Evolutionary conservation across 2,888 invertebrate species (phyloP).

Genomic region (Pristionchus japonicus): DNA sequence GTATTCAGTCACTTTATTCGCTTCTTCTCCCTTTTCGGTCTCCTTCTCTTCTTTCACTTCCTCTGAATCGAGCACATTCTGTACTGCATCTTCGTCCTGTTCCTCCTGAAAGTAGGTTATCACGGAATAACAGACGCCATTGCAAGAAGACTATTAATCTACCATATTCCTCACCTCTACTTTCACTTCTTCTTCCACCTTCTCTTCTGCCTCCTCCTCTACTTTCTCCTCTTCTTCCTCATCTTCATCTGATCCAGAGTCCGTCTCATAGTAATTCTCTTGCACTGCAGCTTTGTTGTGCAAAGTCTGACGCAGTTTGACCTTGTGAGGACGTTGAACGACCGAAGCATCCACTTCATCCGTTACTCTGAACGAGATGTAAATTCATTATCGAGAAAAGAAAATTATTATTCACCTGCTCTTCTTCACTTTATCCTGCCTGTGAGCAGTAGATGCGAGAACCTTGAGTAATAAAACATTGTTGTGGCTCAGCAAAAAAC

Average conservation of each 20-base stretch:
- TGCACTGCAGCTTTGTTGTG: conserved; percentile 51
- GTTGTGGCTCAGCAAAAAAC: background rate
- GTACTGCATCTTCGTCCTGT: background rate
- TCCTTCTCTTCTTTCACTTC: conserved; percentile 46
- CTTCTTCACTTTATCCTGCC: conserved; percentile 47
- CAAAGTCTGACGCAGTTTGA: conserved; percentile 46
- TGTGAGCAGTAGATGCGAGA: conserved; percentile 44
- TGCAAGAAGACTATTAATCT: background rate
- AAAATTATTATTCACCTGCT: background rate
- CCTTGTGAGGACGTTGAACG: conserved; percentile 46
- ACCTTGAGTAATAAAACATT: background rate
- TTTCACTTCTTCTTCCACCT: conserved; percentile 55
- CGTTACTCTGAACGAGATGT: background rate
- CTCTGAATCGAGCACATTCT: conserved; percentile 36
- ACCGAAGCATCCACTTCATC: conserved; percentile 18
- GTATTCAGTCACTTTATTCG: conserved; percentile 31
- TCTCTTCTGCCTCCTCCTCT: too few relatives aligned
- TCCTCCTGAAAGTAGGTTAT: background rate
- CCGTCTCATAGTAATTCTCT: conserved; percentile 62
- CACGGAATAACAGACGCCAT: too few relatives aligned
- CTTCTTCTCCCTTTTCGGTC: conserved; percentile 47
- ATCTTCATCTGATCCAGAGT: conserved; percentile 56
- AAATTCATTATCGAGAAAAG: background rate
- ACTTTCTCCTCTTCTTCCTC: conserved; percentile 58
- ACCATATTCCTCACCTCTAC: background rate